A percentile compares a stretch with the other conserved stretches of the same genome.
Conservation (phyloP, 2,888 invertebrate species). For the Craniophora ligustri region DNA sequence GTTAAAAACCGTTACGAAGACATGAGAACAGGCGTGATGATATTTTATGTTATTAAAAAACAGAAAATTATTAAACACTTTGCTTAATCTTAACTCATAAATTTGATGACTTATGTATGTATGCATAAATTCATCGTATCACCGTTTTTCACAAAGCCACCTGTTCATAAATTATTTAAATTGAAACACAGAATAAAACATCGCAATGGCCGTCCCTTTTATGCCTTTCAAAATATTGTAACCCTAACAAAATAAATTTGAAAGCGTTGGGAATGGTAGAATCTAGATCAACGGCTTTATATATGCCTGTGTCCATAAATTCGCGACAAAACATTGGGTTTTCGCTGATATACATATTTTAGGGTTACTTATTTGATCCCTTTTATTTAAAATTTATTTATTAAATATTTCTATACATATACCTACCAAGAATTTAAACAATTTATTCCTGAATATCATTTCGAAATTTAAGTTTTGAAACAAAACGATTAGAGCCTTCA, state of each 20-base stretch:
- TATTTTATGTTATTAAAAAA: no score
- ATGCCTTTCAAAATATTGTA: conserved; percentile 22
- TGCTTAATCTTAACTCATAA: no score
- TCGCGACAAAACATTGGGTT: conserved; percentile 10
- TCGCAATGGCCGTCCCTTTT: conserved; percentile 35
- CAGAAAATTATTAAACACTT: no score
- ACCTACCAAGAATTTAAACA: no score
- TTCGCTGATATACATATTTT: conserved; percentile 23
- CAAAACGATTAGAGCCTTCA: no score
- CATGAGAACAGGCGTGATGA: no score
- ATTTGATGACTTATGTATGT: not conserved
- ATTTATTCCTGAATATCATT: no score
- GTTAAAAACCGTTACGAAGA: no score
- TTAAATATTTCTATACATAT: no score
- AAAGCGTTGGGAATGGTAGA: conserved; percentile 24
- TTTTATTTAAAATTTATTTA: no score
- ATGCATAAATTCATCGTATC: conserved; percentile 30
- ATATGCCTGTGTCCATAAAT: conserved; percentile 28
- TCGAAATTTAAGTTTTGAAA: no score
- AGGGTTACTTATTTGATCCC: conserved; percentile 17
- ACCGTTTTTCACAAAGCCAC: conserved; percentile 18
- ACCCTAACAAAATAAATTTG: conserved; percentile 33
- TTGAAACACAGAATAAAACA: conserved; percentile 28
- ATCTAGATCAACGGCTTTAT: conserved; percentile 24
- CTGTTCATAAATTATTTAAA: conserved; percentile 33